A percentile compares a stretch with the other conserved stretches of the same genome.
These are phyloP conservation scores for Anolis apletophallus DNA, from an alignment of 2,797 vertebrate species.

Conservation along the genomic window DNA sequence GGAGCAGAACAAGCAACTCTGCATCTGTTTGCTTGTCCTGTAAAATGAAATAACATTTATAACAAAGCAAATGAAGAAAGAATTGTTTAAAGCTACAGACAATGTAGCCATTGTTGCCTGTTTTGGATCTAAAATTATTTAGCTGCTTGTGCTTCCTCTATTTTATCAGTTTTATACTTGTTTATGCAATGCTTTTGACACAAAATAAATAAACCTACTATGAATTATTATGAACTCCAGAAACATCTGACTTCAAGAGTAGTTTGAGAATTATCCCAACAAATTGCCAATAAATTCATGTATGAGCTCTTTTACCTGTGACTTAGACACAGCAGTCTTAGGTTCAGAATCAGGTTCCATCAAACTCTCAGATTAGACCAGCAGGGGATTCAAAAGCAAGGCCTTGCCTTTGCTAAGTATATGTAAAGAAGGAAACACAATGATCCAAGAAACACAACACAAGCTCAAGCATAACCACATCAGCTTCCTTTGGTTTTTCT, in stretches of 20 bases:
- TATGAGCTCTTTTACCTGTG: not conserved
- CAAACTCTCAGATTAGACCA: not conserved
- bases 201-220: too few relatives aligned
- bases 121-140: too few relatives aligned
- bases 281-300: constrained; percentile 16
- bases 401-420: constrained; percentile 29
- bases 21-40: too few relatives aligned
- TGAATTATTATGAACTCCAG: not conserved
- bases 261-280: not conserved
- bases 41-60: too few relatives aligned
- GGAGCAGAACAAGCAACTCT: too few relatives aligned
- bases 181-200: too few relatives aligned
- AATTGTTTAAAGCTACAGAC: too few relatives aligned
- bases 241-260: not conserved
- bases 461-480: constrained; percentile 12
- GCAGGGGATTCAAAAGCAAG: not conserved
- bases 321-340: not conserved
- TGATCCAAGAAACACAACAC: constrained; percentile 40
- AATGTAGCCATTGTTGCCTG: too few relatives aligned
- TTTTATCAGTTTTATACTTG: too few relatives aligned
- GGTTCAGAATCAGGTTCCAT: not conserved
- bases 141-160: too few relatives aligned
- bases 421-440: constrained; percentile 33
- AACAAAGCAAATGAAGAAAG: too few relatives aligned
- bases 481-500: constrained; percentile 22